Percentiles rank a stretch among this genome's conserved stretches.
Evolutionary conservation across 2,113 vertebrate species (phyloP).

Genomic region (Scytalopus superciliaris): DNA sequence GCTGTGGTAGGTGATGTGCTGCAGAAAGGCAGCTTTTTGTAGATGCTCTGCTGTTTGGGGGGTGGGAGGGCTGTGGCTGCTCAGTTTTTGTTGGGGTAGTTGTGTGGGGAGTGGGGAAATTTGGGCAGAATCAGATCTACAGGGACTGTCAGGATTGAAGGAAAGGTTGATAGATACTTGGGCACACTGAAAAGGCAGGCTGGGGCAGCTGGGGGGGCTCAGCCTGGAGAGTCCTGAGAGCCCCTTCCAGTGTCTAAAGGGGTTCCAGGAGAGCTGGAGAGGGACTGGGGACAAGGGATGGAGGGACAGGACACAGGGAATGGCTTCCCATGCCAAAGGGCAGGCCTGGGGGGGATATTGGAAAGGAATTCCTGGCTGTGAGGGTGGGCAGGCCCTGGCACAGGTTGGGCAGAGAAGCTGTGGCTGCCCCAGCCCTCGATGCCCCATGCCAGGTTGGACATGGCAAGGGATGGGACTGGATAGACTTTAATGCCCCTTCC

Average conservation of each 20-base stretch:
- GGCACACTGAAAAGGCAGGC: not conserved
- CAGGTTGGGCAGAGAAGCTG: not conserved
- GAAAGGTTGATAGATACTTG: not conserved
- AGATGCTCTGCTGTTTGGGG: not conserved
- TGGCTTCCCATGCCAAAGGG: not conserved
- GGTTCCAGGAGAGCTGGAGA: not conserved
- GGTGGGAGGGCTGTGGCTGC: not conserved
- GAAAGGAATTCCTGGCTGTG: fast-evolving
- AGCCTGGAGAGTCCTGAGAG: not conserved
- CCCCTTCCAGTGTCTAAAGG: not conserved
- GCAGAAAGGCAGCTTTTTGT: not conserved
- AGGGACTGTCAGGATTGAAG: not conserved
- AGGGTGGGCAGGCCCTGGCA: fast-evolving
- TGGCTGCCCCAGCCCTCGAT: not conserved
- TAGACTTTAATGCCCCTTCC: not conserved
- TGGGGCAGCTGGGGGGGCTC: not conserved
- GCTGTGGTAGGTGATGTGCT: not conserved
- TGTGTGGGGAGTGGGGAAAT: not conserved
- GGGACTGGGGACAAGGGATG: not conserved
- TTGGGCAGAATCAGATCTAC: not conserved
- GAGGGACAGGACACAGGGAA: not conserved
- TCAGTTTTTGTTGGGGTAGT: not conserved
- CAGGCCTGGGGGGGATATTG: not conserved
- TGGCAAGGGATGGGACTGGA: fast-evolving
- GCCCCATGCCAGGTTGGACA: fast-evolving